Conservation (phyloP, 2,113 vertebrate genomes). For the Phyllopteryx taeniolatus region DNA sequence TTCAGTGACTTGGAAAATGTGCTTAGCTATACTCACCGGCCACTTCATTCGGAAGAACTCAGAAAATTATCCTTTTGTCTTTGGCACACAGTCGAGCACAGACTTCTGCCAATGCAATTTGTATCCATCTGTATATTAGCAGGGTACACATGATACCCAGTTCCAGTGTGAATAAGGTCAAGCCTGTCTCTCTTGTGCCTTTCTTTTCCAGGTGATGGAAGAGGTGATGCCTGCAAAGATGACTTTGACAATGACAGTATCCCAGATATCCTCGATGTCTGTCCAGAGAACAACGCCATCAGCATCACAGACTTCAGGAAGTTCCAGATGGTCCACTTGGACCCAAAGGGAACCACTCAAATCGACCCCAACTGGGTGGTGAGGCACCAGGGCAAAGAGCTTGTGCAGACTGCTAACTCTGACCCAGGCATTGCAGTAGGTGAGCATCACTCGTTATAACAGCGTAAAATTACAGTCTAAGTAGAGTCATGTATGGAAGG, state of each 20-base stretch:
- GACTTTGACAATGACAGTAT: conserved; percentile 96
- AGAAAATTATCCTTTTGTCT: not conserved
- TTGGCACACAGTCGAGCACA: not conserved
- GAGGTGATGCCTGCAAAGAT: conserved; percentile 93
- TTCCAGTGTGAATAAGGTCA: conserved; percentile 25
- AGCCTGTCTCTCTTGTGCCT: conserved; percentile 9
- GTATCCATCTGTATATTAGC: not conserved
- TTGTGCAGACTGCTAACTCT: conserved; percentile 97
- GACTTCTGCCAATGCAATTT: not conserved
- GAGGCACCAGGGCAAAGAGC: conserved; percentile 93
- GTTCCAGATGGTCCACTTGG: conserved; percentile 97
- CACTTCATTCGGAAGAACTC: not conserved
- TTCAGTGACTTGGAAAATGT: conserved; percentile 41
- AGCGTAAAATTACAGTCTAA: not conserved
- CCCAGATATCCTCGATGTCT: conserved; percentile 91
- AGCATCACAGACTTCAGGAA: conserved; percentile 94
- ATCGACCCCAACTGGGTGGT: conserved; percentile 99
- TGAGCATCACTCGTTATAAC: conserved; percentile 62
- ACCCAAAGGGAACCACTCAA: conserved; percentile 97
- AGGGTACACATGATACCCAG: not conserved
- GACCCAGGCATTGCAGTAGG: conserved; percentile 97
- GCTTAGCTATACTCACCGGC: conserved; percentile 11
- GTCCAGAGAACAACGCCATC: conserved; percentile 92
- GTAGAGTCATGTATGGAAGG: not conserved
- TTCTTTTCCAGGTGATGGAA: conserved; percentile 81